phyloP scores from a whole-genome alignment of 2,113 vertebrate species.

The Leucopsar rothschildi region DNA sequence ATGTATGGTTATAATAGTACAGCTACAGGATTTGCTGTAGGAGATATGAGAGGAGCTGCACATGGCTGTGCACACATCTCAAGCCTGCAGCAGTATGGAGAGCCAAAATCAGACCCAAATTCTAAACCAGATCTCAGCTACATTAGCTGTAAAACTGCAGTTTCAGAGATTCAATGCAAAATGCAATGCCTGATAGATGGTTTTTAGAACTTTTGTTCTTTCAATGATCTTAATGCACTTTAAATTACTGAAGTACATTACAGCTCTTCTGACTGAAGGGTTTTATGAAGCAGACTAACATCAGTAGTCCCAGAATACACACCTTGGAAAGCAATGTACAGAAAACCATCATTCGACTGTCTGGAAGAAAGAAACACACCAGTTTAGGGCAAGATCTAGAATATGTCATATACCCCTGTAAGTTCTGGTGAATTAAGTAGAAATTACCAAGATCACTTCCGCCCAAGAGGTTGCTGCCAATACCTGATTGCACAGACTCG shows the following conservation, averaged over 20 bases:
- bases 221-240: not conserved
- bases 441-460: not conserved
- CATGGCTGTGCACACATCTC: not conserved
- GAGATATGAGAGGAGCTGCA: not conserved
- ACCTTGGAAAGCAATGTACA: not conserved
- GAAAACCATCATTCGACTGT: not conserved
- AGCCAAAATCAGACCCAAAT: not conserved
- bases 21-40: not conserved
- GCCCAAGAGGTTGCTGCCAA: not conserved
- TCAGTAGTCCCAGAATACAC: not conserved
- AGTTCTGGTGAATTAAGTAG: not conserved
- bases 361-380: not conserved
- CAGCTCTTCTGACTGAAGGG: not conserved
- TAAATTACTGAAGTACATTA: not conserved
- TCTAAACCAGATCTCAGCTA: not conserved
- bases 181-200: not conserved
- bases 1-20: constrained; percentile 18
- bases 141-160: not conserved
- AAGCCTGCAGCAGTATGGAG: not conserved
- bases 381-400: not conserved
- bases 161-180: not conserved
- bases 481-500: not conserved
- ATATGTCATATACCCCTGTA: not conserved
- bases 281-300: not conserved
- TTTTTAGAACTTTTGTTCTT: not conserved